phyloP scores from a whole-genome alignment of 1,140 invertebrate genomes.

The Lucilia sericata region DNA sequence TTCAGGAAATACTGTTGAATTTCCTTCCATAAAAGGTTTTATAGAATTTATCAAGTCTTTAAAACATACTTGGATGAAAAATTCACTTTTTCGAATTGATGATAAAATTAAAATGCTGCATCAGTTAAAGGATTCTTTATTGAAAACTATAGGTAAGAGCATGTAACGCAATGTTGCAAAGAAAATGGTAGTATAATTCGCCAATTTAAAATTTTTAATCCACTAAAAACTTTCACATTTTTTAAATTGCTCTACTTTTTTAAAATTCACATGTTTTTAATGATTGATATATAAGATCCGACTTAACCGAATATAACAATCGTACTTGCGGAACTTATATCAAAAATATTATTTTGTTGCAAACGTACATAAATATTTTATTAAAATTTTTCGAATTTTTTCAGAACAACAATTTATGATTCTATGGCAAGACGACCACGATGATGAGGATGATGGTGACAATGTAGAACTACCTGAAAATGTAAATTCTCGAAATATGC shows the following conservation, averaged over 20 bases:
- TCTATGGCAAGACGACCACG: slow-evolving; percentile 52
- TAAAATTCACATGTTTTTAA: no score
- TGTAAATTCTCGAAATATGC: background rate
- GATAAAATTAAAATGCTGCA: slow-evolving; percentile 72
- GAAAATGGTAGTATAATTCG: no score
- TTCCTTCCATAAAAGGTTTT: slow-evolving; percentile 62
- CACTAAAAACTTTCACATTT: no score
- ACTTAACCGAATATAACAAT: background rate
- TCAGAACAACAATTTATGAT: slow-evolving; percentile 58
- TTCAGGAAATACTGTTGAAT: slow-evolving; percentile 35
- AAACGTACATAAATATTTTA: background rate
- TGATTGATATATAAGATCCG: no score
- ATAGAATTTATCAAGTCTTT: slow-evolving; percentile 70
- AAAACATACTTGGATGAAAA: slow-evolving; percentile 70
- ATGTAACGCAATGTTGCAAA: no score
- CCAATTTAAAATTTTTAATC: no score
- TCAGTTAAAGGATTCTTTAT: slow-evolving; percentile 70
- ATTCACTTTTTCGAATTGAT: slow-evolving; percentile 69
- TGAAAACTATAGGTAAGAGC: slow-evolving; percentile 72
- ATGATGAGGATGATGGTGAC: slow-evolving; percentile 49
- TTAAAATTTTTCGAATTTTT: background rate
- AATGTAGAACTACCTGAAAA: background rate
- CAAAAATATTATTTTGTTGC: no score
- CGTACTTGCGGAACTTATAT: no score
- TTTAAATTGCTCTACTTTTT: no score